These are phyloP conservation scores for Lasioglossum vierecki DNA, from an alignment of 2,888 invertebrate species.

Conservation along the genomic window DNA sequence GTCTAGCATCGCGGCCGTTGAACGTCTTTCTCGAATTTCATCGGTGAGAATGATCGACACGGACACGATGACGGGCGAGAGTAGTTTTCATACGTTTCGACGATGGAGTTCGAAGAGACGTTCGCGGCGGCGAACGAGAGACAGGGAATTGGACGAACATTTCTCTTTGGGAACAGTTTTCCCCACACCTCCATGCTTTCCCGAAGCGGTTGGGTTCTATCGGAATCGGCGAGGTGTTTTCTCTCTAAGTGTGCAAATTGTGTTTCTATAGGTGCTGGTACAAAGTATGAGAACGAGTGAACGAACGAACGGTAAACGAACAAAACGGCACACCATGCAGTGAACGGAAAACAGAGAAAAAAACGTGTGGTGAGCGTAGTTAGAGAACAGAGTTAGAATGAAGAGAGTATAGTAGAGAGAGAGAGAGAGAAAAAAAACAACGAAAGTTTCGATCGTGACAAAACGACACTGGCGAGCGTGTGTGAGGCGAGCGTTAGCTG, in stretches of 20 bases:
- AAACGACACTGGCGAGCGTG: conserved; percentile 51
- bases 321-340: conserved; percentile 70
- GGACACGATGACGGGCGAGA: neutral
- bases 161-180: conserved; percentile 31
- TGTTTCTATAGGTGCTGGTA: conserved; percentile 64
- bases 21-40: neutral
- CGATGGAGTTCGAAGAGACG: neutral
- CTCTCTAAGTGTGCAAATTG: conserved; percentile 60
- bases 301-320: conserved; percentile 11
- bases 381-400: conserved; percentile 2
- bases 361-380: conserved; percentile 1
- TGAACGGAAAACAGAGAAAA: conserved; percentile 26
- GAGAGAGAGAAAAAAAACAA: conserved; percentile 17
- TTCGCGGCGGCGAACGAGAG: conserved; percentile 17
- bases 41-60: neutral
- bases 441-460: conserved; percentile 54
- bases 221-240: conserved; percentile 36
- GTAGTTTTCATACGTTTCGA: neutral
- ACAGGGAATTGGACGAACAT: conserved; percentile 9
- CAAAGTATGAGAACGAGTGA: conserved; percentile 22
- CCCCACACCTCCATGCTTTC: conserved; percentile 64
- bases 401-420: neutral
- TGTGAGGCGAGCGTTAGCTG: conserved; percentile 63
- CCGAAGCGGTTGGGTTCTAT: conserved; percentile 33
- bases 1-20: neutral